These are phyloP conservation scores for Sitta europaea DNA, from an alignment of 2,113 vertebrate genomes.

Conservation along the genomic window DNA sequence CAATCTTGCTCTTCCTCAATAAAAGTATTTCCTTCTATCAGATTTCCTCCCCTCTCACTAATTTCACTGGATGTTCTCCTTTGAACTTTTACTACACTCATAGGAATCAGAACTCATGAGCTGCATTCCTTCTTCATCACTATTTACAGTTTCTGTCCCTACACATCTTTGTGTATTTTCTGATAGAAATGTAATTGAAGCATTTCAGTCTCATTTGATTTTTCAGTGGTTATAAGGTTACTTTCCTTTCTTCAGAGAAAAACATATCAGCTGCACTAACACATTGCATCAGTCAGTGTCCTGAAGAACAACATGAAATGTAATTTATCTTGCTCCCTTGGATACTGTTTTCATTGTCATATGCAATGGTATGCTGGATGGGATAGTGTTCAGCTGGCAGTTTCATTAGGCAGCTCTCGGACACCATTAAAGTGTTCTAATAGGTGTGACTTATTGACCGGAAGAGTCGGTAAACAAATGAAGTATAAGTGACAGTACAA, in stretches of 20 bases:
- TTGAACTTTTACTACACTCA: background rate
- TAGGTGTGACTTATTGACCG: constrained; percentile 55
- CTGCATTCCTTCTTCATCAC: background rate
- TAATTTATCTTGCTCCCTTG: background rate
- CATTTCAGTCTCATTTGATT: background rate
- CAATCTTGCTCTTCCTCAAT: background rate
- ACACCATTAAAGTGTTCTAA: constrained; percentile 5
- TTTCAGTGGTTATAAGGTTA: background rate
- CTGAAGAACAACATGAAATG: background rate
- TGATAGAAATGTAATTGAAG: background rate
- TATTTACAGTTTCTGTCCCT: background rate
- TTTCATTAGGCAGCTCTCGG: background rate
- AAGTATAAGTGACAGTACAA: constrained; percentile 40
- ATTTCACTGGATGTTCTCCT: background rate
- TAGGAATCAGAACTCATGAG: background rate
- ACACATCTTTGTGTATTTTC: background rate
- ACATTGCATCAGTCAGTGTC: background rate
- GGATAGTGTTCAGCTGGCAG: constrained; percentile 28
- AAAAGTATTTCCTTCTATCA: background rate
- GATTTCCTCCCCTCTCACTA: background rate
- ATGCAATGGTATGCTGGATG: constrained; percentile 50
- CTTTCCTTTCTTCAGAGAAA: background rate
- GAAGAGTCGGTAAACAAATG: constrained; percentile 54
- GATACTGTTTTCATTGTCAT: constrained; percentile 38
- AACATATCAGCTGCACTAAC: background rate